A percentile compares a stretch with the other conserved stretches of the same genome.
Evolutionary conservation across 1,140 invertebrate species (phyloP).

Genomic region (Harpegnathos saltator): DNA sequence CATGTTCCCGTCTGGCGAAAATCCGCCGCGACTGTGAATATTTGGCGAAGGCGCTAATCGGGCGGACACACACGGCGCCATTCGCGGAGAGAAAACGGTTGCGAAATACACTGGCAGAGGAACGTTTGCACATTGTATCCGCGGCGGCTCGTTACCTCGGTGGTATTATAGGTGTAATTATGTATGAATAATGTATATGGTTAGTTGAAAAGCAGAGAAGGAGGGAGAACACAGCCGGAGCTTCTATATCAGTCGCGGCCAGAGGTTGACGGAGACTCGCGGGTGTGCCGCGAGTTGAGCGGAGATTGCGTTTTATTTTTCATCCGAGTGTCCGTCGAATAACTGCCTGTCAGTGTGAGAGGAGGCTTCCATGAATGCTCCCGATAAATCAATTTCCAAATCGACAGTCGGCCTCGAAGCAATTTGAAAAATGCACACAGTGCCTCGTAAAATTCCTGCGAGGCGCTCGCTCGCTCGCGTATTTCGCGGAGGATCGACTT

Average conservation of each 20-base stretch:
- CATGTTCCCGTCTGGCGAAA: constrained; percentile 5
- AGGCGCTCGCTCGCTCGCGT: constrained; percentile 3
- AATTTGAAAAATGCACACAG: constrained; percentile 47
- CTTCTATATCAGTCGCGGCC: too few species aligned
- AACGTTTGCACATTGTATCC: background rate
- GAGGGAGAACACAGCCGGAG: background rate
- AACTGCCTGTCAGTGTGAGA: background rate
- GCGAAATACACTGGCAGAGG: background rate
- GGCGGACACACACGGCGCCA: background rate
- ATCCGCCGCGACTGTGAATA: background rate
- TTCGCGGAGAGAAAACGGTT: background rate
- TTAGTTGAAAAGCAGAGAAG: background rate
- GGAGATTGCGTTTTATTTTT: constrained; percentile 2
- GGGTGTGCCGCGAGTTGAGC: background rate
- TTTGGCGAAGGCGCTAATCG: constrained; percentile 6
- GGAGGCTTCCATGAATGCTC: constrained; percentile 11
- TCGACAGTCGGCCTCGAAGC: constrained; percentile 34
- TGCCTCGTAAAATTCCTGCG: constrained; percentile 44
- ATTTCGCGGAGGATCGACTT: constrained; percentile 26
- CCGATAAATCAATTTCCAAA: constrained; percentile 51
- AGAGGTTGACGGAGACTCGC: too few species aligned
- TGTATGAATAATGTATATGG: background rate
- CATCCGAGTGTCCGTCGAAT: background rate
- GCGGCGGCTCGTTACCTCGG: background rate
- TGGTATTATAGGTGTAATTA: background rate